phyloP scores from a whole-genome alignment of 2,888 invertebrate genomes.

The Thereva nobilitata region DNA sequence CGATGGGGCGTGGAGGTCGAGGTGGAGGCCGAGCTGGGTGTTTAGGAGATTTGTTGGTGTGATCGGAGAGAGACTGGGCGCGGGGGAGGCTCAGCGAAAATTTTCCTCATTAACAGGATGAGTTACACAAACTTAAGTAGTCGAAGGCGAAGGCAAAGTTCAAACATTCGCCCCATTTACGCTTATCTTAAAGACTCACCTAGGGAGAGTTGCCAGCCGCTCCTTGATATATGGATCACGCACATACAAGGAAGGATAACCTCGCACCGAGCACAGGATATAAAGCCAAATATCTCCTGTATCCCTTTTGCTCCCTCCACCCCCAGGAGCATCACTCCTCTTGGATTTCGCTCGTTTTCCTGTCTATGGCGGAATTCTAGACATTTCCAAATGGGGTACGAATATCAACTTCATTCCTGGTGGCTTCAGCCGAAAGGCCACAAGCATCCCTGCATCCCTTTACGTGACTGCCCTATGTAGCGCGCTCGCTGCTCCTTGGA shows the following conservation, averaged over 20 bases:
- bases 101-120: slow-evolving; percentile 18
- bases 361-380: neutral
- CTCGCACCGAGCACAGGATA: neutral
- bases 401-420: neutral
- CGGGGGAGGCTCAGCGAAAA: slow-evolving; percentile 17
- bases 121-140: slow-evolving; percentile 24
- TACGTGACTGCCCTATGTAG: neutral
- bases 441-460: slow-evolving; percentile 15
- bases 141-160: slow-evolving; percentile 22
- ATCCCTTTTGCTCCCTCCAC: neutral
- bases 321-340: slow-evolving; percentile 6
- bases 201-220: slow-evolving; percentile 10
- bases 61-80: neutral
- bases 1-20: too few relatives aligned
- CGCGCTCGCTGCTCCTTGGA: slow-evolving; percentile 8
- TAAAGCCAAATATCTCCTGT: slow-evolving; percentile 10
- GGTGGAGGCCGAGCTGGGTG: too few relatives aligned
- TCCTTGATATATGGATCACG: slow-evolving; percentile 20
- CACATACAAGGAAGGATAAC: slow-evolving; percentile 8
- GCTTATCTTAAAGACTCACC: slow-evolving; percentile 31
- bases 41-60: too few relatives aligned
- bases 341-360: neutral
- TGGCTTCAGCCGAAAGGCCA: slow-evolving; percentile 15
- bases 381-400: neutral
- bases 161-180: slow-evolving; percentile 17